A percentile compares a stretch with the other conserved stretches of the same genome.
Conservation (phyloP, 2,797 vertebrate species). For the Cyclopterus lumpus region DNA sequence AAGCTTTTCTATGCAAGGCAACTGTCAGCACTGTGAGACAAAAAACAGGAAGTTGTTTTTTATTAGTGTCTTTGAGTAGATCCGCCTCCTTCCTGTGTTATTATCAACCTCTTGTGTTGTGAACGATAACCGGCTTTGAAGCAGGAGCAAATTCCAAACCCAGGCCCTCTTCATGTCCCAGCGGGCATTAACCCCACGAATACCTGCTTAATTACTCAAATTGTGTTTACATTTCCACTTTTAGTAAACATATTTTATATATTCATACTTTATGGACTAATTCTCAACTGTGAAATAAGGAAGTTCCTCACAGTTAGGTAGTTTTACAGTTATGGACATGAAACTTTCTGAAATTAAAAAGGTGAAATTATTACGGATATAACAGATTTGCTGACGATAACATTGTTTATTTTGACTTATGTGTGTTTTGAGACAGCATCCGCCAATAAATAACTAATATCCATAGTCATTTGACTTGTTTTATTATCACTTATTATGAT, state of each 20-base stretch:
- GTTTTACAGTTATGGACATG: not conserved
- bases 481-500: constrained; percentile 47
- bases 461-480: constrained; percentile 65
- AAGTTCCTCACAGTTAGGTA: too few species aligned
- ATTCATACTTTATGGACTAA: not conserved
- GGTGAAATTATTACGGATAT: not conserved
- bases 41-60: not conserved
- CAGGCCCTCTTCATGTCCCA: constrained; percentile 30
- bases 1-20: not conserved
- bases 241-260: not conserved
- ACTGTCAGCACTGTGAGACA: not conserved
- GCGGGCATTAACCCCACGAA: constrained; percentile 61
- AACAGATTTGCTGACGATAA: not conserved
- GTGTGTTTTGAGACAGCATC: not conserved
- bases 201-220: not conserved
- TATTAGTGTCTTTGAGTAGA: not conserved
- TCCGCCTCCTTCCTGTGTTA: not conserved
- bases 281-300: not conserved
- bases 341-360: not conserved
- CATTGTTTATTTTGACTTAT: not conserved
- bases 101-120: constrained; percentile 60
- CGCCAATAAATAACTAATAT: constrained; percentile 30
- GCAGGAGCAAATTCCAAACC: constrained; percentile 61
- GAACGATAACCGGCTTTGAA: constrained; percentile 70
- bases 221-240: constrained; percentile 1